Evolutionary conservation across 2,888 invertebrate genomes (phyloP).

Genomic region (Sericinus montela): DNA sequence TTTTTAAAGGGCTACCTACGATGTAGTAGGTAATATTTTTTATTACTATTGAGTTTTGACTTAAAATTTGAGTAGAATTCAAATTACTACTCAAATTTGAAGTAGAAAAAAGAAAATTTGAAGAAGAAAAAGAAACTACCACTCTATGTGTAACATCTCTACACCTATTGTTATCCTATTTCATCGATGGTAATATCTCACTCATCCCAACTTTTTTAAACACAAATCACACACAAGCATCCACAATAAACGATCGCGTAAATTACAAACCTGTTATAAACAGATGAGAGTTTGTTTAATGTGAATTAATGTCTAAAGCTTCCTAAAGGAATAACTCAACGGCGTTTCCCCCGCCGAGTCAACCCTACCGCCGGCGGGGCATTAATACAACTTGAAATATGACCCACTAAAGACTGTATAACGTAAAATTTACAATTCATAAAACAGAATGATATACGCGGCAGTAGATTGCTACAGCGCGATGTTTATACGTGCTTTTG

Average conservation of each 20-base stretch:
- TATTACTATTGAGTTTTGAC: no score
- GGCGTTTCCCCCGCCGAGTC: slow-evolving; percentile 26
- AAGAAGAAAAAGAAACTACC: no score
- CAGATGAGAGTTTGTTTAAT: slow-evolving; percentile 11
- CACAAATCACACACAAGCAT: background rate
- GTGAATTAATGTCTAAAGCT: slow-evolving; percentile 5
- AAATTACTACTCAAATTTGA: no score
- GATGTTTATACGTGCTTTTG: slow-evolving; percentile 30
- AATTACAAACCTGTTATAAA: slow-evolving; percentile 5
- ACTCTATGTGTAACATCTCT: no score
- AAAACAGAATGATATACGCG: slow-evolving; percentile 70
- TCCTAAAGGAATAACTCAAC: slow-evolving; percentile 8
- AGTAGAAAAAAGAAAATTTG: no score
- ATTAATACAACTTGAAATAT: slow-evolving; percentile 71
- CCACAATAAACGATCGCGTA: background rate
- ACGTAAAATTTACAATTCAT: slow-evolving; percentile 77
- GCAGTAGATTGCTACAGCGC: slow-evolving; percentile 42
- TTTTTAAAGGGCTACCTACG: no score
- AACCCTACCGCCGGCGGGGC: slow-evolving; percentile 54
- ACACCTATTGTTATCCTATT: no score
- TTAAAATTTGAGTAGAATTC: no score
- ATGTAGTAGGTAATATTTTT: no score
- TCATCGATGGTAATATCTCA: no score
- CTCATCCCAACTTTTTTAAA: no score
- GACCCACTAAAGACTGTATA: slow-evolving; percentile 74